These are phyloP conservation scores for Cygnus olor DNA, from an alignment of 2,797 vertebrate species.

Conservation along the genomic window DNA sequence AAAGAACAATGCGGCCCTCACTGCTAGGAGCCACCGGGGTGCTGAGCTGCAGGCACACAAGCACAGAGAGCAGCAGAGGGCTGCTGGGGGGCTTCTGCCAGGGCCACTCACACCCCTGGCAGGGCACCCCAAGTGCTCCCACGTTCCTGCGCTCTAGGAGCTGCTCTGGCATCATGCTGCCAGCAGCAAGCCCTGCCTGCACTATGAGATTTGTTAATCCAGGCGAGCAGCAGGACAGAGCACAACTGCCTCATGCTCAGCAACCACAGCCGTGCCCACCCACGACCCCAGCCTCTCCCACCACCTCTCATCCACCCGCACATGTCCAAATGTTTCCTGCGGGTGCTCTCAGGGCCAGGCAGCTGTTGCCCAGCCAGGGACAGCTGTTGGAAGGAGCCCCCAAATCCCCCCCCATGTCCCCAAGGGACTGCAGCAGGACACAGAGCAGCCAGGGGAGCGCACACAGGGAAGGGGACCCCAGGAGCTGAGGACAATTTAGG, in stretches of 20 bases:
- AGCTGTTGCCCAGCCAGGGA: neutral
- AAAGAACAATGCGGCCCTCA: accelerated
- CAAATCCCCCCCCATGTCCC: neutral
- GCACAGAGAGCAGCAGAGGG: neutral
- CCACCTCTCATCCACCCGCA: neutral
- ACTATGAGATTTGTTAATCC: neutral
- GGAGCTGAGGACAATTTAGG: neutral
- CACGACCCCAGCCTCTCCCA: neutral
- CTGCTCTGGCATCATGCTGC: accelerated
- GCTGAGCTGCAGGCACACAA: neutral
- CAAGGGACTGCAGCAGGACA: neutral
- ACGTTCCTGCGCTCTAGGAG: neutral
- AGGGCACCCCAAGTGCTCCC: neutral
- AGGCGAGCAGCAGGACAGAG: neutral
- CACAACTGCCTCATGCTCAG: neutral
- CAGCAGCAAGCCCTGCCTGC: neutral
- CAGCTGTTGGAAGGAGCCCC: neutral
- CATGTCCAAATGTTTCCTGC: neutral
- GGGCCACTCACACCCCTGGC: neutral
- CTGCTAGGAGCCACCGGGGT: neutral
- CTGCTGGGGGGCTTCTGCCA: neutral
- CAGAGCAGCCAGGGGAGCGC: neutral
- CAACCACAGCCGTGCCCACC: neutral
- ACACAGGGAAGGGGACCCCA: accelerated
- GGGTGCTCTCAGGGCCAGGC: neutral